Base-by-base conservation (phyloP, 2,888 invertebrate genomes). In the Diploptera punctata region DNA sequence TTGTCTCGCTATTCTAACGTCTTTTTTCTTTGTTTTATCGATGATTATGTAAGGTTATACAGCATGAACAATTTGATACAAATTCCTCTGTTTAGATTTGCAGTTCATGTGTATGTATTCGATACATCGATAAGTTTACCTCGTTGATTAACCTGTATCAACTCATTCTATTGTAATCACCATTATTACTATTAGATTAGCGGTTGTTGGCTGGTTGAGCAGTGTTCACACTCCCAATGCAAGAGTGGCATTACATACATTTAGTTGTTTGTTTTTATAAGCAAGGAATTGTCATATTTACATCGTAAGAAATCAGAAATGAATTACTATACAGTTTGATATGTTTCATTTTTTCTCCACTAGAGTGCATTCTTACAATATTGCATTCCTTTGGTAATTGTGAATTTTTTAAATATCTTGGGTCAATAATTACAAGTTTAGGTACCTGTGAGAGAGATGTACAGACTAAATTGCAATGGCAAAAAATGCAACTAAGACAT, bases 161-260 rank as follows among this genome's bases (percentile, higher is more conserved):
- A 33, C 68, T 61, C 31, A 68, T 43, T 57, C 24, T 69, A 29
- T 26, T 43, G 26, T 69, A 69, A 69, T 69, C 26, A 60, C 69
- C 44, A 38, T 68, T 57, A 68, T 68, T 57, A 44, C 33, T 38
- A 33, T n/a, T 19, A 24, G 57, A 68, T 57, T 68, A 57, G 10
- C 13, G 43, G 24, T 31, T 33, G 10, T 21, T n/a, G n/a, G n/a
- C 10, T 19, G 26, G 24, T 43, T 33, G 5, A 33, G 33, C 33
- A 33, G 33, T 33, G 33, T 29, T 67, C 67, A 47, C 47, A 67
- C 10, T 10, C 26, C 2, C 29, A 29, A 2, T 31, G 29, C 29
- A 57, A 57, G 26, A 57, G 29, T 29, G 57, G 57, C 29, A 29
- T 10, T 33, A 33, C n/a, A n/a, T n/a, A n/a, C n/a, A n/a, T n/a